Base-by-base conservation (phyloP, 2,888 invertebrate species). In the Drosophila prolongata region DNA sequence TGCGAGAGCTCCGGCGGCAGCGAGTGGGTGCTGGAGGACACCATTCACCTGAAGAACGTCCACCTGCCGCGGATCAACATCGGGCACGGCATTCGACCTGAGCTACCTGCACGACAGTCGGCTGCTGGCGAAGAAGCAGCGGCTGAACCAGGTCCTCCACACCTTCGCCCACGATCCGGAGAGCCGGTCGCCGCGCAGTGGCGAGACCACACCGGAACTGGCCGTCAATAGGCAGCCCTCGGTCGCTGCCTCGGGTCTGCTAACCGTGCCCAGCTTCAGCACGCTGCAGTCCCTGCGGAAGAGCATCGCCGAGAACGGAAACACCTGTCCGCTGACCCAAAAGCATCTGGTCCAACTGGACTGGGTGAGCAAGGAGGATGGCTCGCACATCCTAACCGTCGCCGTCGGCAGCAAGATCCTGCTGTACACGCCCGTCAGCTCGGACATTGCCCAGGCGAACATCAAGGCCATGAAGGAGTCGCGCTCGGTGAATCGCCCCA, bases 341-440 rank as follows among this genome's bases (percentile, higher is more conserved):
- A 98, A 98, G 91, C 97, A 98, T 92, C 93, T 98, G 30, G 98
- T 99, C 0, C 98, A 98, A 90, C 93, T 99, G 42, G 99, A 99
- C 93, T 99, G 99, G 99, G 99, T 99, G 11, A 98, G 99, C 0
- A 98, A 99, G 81, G 99, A 99, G 92, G 99, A 99, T 91, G 99
- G 99, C 1, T 98, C 98, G 0, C 99, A 99, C 91, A 97, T 99
- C 82, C 93, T 99, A 42, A 99, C 99, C 0, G 98, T 99, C 0
- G 98, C 97, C 0, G 98, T 99, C 40, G 98, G 98, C 0, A 97
- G 97, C 67, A 97, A 97, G 92, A 96, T 99, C 42, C 94, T 98
- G 91, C 93, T 99, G 8, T 99, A 98, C 82, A 97, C 98, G 0
- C 97, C 98, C 0, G 97, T 99, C 0, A 98, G 98, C 2, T 97